phyloP scores from a whole-genome alignment of 2,797 vertebrate genomes.

The Potorous gilbertii region DNA sequence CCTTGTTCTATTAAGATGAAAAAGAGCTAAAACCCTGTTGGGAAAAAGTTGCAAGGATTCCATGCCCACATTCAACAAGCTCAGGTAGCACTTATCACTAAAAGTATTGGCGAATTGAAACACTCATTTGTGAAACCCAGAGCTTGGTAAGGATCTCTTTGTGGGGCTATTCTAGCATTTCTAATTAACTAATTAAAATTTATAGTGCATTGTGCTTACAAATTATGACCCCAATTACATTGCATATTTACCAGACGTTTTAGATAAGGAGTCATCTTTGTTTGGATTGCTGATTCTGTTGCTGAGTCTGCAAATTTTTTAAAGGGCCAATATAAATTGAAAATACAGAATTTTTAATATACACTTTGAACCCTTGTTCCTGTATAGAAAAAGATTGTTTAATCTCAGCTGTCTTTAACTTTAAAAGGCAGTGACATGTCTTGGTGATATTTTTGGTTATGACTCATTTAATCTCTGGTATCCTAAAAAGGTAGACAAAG shows the following conservation, averaged over 20 bases:
- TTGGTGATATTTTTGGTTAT: constrained; percentile 46
- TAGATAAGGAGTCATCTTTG: background rate
- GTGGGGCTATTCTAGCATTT: background rate
- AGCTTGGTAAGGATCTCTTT: background rate
- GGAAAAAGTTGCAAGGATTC: background rate
- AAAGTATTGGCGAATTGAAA: background rate
- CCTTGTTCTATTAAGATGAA: background rate
- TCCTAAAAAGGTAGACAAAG: constrained; percentile 32
- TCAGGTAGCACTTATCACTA: background rate
- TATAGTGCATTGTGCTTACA: constrained; percentile 25
- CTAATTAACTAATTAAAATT: constrained; percentile 15
- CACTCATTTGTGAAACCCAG: constrained; percentile 36
- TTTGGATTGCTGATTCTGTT: background rate
- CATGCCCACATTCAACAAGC: background rate
- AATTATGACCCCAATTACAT: background rate
- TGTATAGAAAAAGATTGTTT: background rate
- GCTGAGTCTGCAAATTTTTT: background rate
- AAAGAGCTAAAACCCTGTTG: background rate
- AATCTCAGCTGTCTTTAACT: background rate
- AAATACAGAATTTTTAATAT: background rate
- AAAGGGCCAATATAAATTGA: background rate
- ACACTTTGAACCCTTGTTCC: background rate
- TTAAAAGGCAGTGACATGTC: background rate
- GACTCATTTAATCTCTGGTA: background rate
- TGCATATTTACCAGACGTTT: background rate